Percentiles rank a stretch among this genome's conserved stretches.
Conservation (phyloP, 2,113 vertebrate species). For the Panthera tigris region DNA sequence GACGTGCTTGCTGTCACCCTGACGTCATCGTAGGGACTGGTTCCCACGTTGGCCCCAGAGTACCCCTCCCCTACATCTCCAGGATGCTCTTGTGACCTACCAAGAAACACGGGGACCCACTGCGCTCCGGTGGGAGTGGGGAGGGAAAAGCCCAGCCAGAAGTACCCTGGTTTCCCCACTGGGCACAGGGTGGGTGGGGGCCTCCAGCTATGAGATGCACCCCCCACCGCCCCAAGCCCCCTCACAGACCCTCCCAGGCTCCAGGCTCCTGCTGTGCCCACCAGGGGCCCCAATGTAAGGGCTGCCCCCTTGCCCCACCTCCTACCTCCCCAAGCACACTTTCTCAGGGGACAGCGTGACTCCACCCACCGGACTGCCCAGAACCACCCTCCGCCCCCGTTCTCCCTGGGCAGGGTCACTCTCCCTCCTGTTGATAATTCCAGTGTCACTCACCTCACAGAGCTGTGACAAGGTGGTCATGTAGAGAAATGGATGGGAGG, state of each 20-base stretch:
- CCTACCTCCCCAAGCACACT: not conserved
- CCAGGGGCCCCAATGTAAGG: too few relatives aligned
- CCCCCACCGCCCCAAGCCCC: not conserved
- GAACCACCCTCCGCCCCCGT: fast-evolving
- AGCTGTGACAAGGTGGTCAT: not conserved
- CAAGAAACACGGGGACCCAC: not conserved
- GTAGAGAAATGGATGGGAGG: fast-evolving
- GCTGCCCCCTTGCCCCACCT: not conserved
- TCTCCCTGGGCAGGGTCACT: not conserved
- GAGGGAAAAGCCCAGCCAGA: not conserved
- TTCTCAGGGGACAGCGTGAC: fast-evolving
- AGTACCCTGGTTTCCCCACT: not conserved
- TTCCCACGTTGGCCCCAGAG: not conserved
- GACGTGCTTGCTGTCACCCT: not conserved
- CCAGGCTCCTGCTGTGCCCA: not conserved
- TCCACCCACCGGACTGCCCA: not conserved
- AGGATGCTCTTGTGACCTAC: too few relatives aligned
- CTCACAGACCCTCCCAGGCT: not conserved
- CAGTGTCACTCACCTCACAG: not conserved
- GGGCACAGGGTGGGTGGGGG: fast-evolving
- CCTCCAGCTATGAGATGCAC: too few relatives aligned
- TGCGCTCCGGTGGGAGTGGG: fast-evolving
- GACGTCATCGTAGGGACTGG: fast-evolving
- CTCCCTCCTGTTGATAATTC: not conserved
- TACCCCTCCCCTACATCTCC: not conserved